These are phyloP conservation scores for Phrynocephalus forsythii DNA, from an alignment of 2,797 vertebrate species.

Conservation along the genomic window DNA sequence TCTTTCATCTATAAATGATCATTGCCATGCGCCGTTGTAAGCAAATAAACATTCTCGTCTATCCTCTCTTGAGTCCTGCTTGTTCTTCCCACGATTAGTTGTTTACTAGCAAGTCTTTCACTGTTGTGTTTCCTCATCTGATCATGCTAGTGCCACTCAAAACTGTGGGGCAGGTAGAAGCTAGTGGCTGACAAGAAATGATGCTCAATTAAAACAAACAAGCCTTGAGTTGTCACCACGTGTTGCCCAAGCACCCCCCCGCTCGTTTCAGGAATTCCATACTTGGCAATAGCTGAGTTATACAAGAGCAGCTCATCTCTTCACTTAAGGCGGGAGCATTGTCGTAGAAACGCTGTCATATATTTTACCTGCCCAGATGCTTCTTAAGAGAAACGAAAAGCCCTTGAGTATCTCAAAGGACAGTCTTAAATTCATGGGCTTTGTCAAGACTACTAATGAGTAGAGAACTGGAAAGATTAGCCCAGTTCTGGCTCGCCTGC, in stretches of 20 bases:
- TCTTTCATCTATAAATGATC: too few relatives aligned
- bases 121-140: neutral
- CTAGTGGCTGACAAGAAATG: neutral
- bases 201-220: neutral
- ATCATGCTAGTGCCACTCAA: neutral
- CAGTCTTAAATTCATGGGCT: neutral
- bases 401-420: neutral
- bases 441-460: constrained; percentile 11
- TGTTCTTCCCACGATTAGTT: neutral
- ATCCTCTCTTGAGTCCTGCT: too few relatives aligned
- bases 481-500: too few relatives aligned
- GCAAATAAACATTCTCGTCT: too few relatives aligned
- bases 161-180: neutral
- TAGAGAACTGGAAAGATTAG: neutral
- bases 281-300: neutral
- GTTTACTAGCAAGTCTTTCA: neutral
- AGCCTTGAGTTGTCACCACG: neutral
- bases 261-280: neutral
- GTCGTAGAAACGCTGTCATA: neutral
- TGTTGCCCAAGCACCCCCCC: neutral
- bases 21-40: too few relatives aligned
- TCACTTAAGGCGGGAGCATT: neutral
- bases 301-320: neutral
- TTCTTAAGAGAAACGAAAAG: neutral
- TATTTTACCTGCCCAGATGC: neutral